Evolutionary conservation across 23 tunicate species (phyloP).

Genomic region (Botrylloides violaceus): DNA sequence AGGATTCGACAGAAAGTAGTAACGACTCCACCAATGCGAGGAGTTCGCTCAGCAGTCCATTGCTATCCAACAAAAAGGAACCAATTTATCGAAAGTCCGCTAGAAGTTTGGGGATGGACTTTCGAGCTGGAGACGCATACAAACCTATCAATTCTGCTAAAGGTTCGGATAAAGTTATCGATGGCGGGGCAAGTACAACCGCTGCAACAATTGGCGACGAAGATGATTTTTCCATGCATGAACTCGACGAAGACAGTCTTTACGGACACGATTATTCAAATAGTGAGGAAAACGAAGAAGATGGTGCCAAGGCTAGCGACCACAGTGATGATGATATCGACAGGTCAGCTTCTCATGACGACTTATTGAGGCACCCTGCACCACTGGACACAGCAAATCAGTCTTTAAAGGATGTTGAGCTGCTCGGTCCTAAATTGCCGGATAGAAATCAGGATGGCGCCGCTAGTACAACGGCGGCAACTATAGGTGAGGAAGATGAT

Average conservation of each 20-base stretch:
- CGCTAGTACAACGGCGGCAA: slow-evolving; percentile 19
- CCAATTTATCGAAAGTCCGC: neutral
- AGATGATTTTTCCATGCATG: slow-evolving; percentile 24
- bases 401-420: neutral
- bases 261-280: slow-evolving; percentile 6
- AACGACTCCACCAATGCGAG: neutral
- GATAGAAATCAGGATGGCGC: neutral
- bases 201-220: slow-evolving; percentile 12
- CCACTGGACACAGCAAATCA: neutral
- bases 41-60: neutral
- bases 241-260: slow-evolving; percentile 15
- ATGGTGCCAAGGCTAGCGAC: slow-evolving; percentile 31
- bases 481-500: slow-evolving; percentile 25
- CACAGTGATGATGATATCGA: neutral
- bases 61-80: neutral
- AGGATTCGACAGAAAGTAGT: neutral
- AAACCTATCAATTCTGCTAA: too few species aligned
- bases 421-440: neutral
- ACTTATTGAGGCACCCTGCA: neutral
- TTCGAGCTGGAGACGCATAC: neutral
- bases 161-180: neutral
- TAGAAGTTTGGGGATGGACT: neutral
- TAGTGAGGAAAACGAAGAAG: slow-evolving; percentile 12
- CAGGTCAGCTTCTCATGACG: neutral
- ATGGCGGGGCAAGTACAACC: slow-evolving; percentile 16